These are phyloP conservation scores for Otis tarda DNA, from an alignment of 2,113 vertebrate genomes.

Conservation along the genomic window DNA sequence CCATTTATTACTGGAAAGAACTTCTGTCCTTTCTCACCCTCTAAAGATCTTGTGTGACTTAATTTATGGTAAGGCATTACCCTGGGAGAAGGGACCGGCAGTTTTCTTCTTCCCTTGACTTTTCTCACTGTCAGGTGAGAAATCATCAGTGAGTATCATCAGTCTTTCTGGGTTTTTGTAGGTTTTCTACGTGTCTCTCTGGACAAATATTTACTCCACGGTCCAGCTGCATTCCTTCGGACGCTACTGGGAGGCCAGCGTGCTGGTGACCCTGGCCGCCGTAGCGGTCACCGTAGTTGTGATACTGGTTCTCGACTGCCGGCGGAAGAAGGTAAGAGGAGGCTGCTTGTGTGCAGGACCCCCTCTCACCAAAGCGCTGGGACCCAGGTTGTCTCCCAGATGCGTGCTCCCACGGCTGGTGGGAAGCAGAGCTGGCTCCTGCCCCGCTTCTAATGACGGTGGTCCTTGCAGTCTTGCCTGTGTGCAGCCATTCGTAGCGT, in stretches of 20 bases:
- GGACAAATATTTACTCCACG: conserved; percentile 80
- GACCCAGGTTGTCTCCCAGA: neutral
- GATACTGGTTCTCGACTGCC: conserved; percentile 59
- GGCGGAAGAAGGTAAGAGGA: conserved; percentile 73
- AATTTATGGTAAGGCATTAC: neutral
- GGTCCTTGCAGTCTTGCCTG: accelerated
- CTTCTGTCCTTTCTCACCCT: neutral
- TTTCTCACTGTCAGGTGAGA: neutral
- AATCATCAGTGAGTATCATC: neutral
- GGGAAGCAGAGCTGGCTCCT: neutral
- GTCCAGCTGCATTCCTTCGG: conserved; percentile 67
- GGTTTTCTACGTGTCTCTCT: conserved; percentile 78
- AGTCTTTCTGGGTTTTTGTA: neutral
- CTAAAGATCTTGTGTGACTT: neutral
- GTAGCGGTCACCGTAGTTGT: conserved; percentile 50
- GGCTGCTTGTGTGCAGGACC: neutral
- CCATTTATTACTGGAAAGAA: neutral
- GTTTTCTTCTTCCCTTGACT: neutral
- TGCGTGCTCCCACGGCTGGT: neutral
- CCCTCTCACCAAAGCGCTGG: neutral
- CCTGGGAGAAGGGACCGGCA: neutral
- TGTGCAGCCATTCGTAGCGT: no score
- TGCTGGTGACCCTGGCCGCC: conserved; percentile 71
- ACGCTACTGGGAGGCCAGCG: conserved; percentile 57
- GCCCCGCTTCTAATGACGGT: neutral